Evolutionary conservation across 2,113 vertebrate species (phyloP).

Genomic region (Cercocebus atys): DNA sequence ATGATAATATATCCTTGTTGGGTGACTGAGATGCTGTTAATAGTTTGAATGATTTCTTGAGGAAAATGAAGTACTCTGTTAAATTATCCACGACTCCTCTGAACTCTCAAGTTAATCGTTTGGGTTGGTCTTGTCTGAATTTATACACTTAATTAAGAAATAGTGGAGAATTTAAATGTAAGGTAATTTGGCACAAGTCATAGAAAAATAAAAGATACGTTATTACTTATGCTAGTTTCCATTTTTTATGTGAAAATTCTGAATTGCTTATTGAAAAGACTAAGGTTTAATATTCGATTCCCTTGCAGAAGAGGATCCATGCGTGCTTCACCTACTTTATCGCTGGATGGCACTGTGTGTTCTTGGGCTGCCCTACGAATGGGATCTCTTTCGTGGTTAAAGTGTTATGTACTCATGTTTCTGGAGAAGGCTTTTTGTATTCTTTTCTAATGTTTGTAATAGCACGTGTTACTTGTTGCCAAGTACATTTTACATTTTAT

Average conservation of each 20-base stretch:
- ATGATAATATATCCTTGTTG: neutral
- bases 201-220: constrained; percentile 17
- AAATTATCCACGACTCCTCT: neutral
- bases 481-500: constrained; percentile 14
- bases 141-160: neutral
- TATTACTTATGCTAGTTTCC: constrained; percentile 2
- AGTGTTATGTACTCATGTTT: neutral
- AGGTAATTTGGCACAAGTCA: neutral
- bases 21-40: neutral
- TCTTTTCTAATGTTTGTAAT: constrained; percentile 39
- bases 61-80: neutral
- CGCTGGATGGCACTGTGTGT: constrained; percentile 41
- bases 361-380: neutral
- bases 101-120: neutral
- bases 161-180: constrained; percentile 16
- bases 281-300: neutral
- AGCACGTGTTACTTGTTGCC: neutral
- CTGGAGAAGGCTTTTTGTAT: neutral
- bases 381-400: neutral
- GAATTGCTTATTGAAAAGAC: neutral
- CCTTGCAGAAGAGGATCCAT: neutral
- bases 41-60: neutral
- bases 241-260: neutral
- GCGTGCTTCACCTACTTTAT: neutral
- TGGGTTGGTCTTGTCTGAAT: neutral